Evolutionary conservation across 2,797 vertebrate genomes (phyloP).

Genomic region (Eurystomus glaucurus): DNA sequence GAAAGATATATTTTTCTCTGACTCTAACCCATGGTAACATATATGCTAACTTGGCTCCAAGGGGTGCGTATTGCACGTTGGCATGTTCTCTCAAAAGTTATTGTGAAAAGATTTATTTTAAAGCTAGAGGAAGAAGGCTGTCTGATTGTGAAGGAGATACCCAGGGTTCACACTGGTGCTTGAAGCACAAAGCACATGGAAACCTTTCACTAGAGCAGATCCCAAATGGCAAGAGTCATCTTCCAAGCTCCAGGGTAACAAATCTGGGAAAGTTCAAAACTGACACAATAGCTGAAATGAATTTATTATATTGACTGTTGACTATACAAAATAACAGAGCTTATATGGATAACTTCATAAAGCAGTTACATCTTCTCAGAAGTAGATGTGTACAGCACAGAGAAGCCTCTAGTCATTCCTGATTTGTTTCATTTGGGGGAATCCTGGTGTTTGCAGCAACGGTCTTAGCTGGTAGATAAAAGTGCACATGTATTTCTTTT

Average conservation of each 20-base stretch:
- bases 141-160: not conserved
- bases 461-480: not conserved
- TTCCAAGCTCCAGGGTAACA: not conserved
- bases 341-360: not conserved
- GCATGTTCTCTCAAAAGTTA: not conserved
- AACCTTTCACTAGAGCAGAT: not conserved
- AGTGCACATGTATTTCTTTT: not conserved
- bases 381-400: not conserved
- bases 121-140: not conserved
- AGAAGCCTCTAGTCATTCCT: not conserved
- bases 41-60: not conserved
- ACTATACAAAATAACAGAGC: not conserved
- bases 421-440: not conserved
- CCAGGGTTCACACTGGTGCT: not conserved
- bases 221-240: not conserved
- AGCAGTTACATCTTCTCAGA: not conserved
- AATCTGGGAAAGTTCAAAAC: not conserved
- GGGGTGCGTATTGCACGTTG: rapidly evolving
- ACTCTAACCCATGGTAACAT: not conserved
- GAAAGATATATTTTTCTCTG: conserved; percentile 27
- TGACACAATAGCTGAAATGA: not conserved
- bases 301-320: not conserved
- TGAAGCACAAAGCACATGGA: not conserved
- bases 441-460: not conserved
- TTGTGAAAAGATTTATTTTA: not conserved